These are phyloP conservation scores for Phorcus lineatus DNA, from an alignment of 2,888 invertebrate species.

Conservation along the genomic window DNA sequence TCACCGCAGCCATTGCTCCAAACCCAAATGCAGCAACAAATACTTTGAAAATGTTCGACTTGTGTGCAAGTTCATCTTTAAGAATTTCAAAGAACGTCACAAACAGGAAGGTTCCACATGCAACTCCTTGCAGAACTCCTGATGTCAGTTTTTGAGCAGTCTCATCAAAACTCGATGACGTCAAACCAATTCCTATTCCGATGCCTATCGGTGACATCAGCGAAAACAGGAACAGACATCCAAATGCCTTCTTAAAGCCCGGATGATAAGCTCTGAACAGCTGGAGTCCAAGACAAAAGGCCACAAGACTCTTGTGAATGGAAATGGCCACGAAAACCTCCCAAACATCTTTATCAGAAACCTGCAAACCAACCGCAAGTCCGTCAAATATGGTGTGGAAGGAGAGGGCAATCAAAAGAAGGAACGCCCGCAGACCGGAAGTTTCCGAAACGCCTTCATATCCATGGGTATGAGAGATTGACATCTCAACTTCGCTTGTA, in stretches of 20 bases:
- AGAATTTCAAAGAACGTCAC: constrained; percentile 96
- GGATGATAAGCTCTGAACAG: constrained; percentile 73
- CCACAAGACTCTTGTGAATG: constrained; percentile 79
- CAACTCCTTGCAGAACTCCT: constrained; percentile 84
- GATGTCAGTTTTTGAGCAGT: constrained; percentile 46
- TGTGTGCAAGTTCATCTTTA: constrained; percentile 78
- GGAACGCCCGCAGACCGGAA: constrained; percentile 69
- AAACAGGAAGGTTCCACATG: constrained; percentile 92
- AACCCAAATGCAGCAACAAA: constrained; percentile 57
- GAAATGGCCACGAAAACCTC: constrained; percentile 76
- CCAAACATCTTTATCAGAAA: constrained; percentile 58
- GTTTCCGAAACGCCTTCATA: not conserved
- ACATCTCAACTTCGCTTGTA: not conserved
- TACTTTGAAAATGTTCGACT: constrained; percentile 67
- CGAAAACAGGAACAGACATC: constrained; percentile 40
- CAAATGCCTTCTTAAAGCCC: constrained; percentile 29
- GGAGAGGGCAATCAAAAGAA: constrained; percentile 78
- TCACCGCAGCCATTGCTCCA: constrained; percentile 50
- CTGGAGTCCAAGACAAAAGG: constrained; percentile 78
- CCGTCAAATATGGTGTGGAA: constrained; percentile 80
- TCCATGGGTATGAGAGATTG: not conserved
- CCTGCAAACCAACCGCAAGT: constrained; percentile 78
- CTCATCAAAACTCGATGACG: constrained; percentile 34
- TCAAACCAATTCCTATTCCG: constrained; percentile 43
- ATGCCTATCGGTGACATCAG: constrained; percentile 49